Percentiles rank a stretch among this genome's conserved stretches.
Evolutionary conservation across 2,113 vertebrate species (phyloP).

Genomic region (Sclerurus mexicanus): DNA sequence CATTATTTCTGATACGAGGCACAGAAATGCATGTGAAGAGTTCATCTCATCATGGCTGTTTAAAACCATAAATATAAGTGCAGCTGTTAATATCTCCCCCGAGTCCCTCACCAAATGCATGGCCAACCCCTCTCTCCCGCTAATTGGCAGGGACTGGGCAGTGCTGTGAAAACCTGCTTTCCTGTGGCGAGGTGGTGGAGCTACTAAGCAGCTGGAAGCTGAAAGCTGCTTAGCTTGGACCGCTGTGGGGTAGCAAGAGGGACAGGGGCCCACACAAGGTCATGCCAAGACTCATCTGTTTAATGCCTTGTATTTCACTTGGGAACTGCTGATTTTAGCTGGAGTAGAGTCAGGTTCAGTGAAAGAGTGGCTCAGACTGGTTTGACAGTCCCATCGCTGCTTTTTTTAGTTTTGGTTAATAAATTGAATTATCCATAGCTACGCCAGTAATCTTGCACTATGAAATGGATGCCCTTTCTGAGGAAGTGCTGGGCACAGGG

Average conservation of each 20-base stretch:
- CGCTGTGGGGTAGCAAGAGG: neutral
- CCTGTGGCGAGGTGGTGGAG: neutral
- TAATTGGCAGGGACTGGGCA: neutral
- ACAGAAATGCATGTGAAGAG: neutral
- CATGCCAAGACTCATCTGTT: neutral
- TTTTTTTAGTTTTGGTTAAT: neutral
- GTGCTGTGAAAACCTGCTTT: neutral
- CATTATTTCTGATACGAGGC: neutral
- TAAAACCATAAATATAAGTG: neutral
- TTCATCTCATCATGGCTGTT: neutral
- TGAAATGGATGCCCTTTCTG: neutral
- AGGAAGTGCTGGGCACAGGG: neutral
- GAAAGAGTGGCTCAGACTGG: neutral
- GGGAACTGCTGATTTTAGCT: neutral
- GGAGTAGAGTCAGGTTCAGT: neutral
- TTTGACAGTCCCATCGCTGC: neutral
- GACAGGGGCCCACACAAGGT: neutral
- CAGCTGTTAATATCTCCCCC: neutral
- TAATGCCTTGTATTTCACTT: neutral
- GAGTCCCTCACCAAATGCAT: neutral
- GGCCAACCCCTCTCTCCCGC: neutral
- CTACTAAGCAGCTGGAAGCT: constrained; percentile 34
- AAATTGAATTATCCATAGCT: neutral
- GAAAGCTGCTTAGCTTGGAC: neutral
- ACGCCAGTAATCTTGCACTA: neutral